phyloP scores from a whole-genome alignment of 2,113 vertebrate genomes.

The Origma solitaria region DNA sequence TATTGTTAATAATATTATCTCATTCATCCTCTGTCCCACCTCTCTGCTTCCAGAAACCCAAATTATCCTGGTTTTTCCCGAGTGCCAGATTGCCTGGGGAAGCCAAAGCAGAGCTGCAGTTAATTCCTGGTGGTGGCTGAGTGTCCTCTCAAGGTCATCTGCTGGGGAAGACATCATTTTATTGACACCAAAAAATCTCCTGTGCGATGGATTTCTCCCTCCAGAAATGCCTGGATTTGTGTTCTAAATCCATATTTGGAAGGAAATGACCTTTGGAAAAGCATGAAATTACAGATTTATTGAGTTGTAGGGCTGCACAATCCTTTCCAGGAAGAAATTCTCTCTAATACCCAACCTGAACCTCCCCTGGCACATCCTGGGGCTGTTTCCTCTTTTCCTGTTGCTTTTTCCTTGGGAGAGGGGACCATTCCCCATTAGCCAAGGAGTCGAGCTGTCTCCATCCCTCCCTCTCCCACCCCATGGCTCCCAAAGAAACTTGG shows the following conservation, averaged over 20 bases:
- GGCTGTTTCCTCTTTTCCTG: background rate
- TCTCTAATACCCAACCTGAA: background rate
- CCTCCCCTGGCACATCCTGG: rapidly evolving
- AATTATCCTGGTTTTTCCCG: background rate
- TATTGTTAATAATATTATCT: rapidly evolving
- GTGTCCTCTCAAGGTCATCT: background rate
- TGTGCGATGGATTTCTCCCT: rapidly evolving
- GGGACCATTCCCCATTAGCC: rapidly evolving
- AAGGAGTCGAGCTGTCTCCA: background rate
- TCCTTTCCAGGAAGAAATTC: background rate
- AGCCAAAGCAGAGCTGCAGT: background rate
- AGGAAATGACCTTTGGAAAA: background rate
- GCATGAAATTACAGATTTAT: background rate
- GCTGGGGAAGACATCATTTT: background rate
- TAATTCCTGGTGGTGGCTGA: background rate
- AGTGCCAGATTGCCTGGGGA: background rate
- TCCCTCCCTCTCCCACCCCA: rapidly evolving
- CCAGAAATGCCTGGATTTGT: background rate
- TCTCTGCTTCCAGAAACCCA: background rate
- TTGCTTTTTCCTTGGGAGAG: background rate
- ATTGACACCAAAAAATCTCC: background rate
- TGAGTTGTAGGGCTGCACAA: background rate
- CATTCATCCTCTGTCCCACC: background rate
- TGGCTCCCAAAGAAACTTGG: background rate
- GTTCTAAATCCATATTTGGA: background rate